Evolutionary conservation across 2,797 vertebrate genomes (phyloP), one percentile per base, ranked within the genome.

Genomic region (Todus mexicanus): DNA sequence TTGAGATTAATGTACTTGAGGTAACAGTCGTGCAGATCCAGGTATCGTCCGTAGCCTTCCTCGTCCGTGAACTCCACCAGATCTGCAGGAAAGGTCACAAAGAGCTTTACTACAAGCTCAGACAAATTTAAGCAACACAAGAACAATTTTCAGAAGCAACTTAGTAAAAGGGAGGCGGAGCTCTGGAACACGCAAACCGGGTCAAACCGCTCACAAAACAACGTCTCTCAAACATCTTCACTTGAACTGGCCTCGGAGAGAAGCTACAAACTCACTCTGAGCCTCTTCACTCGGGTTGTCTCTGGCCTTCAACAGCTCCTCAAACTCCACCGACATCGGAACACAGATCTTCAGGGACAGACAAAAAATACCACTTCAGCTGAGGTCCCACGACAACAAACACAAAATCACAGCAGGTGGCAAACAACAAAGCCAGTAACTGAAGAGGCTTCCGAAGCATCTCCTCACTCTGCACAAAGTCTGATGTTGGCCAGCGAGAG

Each of bases 1-100:
- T 99, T 99, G n/a, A 99, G 96, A 87, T 99, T 99, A 91, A 98
- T 99, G 96, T 98, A 99, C 93, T 99, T 99, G 92, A 99, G 98
- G 92, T 99, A 99, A 97, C 99, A 99, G 93, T 99, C 99, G 6
- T 99, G 99, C 43, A 99, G 98, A 92, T 99, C 99, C 2, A 99
- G 97, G 97, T 99, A 99, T 19, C 99, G 98, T 4, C 99, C 99
- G 2, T 99, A 99, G 6, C 99, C 99, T 90, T 99, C 99, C 96
- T 99, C 99, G 78, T 99, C 99, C 2, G 98, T 99, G 97, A 99
- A 99, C 96, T 99, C 99, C 91, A 99, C 99, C 87, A 99, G 93
- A 93, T 99, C 99, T 99, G 95, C 3, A 47, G 37, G 79, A 60
- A 40, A 95, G 53, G 92, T 11, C 25, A 48, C 0, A 2, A 68